These are phyloP conservation scores for Cyprinodon diabolis DNA, from an alignment of 2,797 vertebrate species.

Conservation along the genomic window DNA sequence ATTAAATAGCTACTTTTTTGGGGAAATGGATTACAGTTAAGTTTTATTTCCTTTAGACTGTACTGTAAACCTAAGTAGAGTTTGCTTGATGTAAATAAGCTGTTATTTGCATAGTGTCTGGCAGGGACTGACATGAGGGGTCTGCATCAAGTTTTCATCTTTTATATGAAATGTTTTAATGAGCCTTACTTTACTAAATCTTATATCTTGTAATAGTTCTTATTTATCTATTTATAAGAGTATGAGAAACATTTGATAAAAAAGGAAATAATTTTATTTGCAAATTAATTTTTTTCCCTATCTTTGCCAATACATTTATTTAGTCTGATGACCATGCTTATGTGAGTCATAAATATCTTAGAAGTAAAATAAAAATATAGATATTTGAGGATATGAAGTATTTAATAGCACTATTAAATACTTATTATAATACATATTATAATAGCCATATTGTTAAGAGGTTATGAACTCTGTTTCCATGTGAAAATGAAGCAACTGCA, in stretches of 20 bases:
- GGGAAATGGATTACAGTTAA: not conserved
- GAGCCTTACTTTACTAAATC: not conserved
- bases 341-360: not conserved
- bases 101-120: not conserved
- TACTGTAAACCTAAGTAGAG: not conserved
- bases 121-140: not conserved
- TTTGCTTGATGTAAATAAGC: not conserved
- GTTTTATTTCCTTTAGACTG: not conserved
- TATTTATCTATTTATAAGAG: not conserved
- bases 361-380: not conserved
- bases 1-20: not conserved
- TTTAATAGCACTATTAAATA: not conserved
- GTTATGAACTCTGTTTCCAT: slow-evolving; percentile 1
- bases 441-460: not conserved
- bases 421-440: not conserved
- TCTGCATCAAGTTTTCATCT: not conserved
- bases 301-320: not conserved
- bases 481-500: not conserved
- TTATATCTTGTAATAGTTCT: not conserved
- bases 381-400: not conserved
- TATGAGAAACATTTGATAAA: not conserved
- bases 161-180: not conserved
- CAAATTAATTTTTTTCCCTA: not conserved
- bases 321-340: not conserved
- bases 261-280: not conserved